Evolutionary conservation across 2,888 invertebrate species (phyloP).

Genomic region (Melieria picta): DNA sequence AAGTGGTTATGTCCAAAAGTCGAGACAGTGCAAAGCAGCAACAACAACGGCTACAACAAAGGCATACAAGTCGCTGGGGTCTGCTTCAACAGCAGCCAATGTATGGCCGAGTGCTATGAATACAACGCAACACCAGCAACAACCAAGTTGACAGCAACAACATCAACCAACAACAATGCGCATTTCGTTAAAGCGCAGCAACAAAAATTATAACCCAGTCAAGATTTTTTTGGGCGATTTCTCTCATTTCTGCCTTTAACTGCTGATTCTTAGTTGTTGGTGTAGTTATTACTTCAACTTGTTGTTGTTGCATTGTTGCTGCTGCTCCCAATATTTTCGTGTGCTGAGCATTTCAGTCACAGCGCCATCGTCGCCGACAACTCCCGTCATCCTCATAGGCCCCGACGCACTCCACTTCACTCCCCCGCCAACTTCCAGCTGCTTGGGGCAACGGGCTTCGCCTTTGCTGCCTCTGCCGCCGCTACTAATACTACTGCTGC

Average conservation of each 20-base stretch:
- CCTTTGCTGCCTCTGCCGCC: too few relatives aligned
- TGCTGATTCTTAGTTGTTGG: constrained; percentile 28
- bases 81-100: neutral
- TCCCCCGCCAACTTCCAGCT: too few relatives aligned
- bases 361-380: constrained; percentile 4
- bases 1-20: constrained; percentile 24
- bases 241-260: constrained; percentile 41
- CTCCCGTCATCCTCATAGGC: neutral
- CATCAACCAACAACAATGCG: too few relatives aligned
- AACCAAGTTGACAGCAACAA: too few relatives aligned
- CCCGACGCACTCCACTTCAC: too few relatives aligned
- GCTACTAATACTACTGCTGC: too few relatives aligned
- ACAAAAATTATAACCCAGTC: neutral
- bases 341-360: too few relatives aligned
- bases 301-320: constrained; percentile 19
- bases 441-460: too few relatives aligned
- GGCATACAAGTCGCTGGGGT: neutral
- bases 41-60: constrained; percentile 10
- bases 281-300: neutral
- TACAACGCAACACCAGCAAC: too few relatives aligned
- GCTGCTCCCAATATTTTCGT: neutral
- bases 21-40: neutral
- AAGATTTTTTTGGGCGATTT: constrained; percentile 58
- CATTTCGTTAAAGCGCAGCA: neutral
- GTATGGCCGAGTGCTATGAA: too few relatives aligned